phyloP scores from a whole-genome alignment of 2,888 invertebrate species.

The Noctua pronuba region DNA sequence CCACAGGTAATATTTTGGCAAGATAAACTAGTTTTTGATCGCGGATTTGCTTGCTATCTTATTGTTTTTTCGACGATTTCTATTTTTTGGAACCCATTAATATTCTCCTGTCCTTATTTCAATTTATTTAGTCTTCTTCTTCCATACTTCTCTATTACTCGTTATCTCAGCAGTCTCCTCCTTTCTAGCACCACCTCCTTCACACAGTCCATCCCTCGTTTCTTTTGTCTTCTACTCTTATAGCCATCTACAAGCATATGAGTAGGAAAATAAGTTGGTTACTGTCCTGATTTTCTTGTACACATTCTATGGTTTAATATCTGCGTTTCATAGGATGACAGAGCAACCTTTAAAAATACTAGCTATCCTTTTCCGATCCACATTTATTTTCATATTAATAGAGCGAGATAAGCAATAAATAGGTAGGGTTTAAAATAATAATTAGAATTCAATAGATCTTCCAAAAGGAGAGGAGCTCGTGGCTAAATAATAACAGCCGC shows the following conservation, averaged over 20 bases:
- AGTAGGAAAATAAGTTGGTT: neutral
- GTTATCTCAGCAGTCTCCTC: too few relatives aligned
- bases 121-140: too few relatives aligned
- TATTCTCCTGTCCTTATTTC: too few relatives aligned
- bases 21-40: slow-evolving; percentile 20
- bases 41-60: neutral
- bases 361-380: neutral
- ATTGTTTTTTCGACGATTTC: neutral
- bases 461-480: too few relatives aligned
- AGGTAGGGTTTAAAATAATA: neutral
- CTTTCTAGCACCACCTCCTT: too few relatives aligned
- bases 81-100: neutral
- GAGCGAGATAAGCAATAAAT: neutral
- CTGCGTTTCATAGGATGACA: neutral
- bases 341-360: neutral
- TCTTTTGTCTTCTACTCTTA: too few relatives aligned
- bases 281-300: neutral
- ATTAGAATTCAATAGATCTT: neutral
- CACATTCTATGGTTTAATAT: neutral
- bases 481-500: too few relatives aligned
- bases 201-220: too few relatives aligned
- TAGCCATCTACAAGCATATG: neutral
- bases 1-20: slow-evolving; percentile 41
- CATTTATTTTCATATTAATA: neutral
- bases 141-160: too few relatives aligned